These are phyloP conservation scores for Rousettus leschenaultii DNA, from an alignment of 2,113 vertebrate species.

Conservation along the genomic window DNA sequence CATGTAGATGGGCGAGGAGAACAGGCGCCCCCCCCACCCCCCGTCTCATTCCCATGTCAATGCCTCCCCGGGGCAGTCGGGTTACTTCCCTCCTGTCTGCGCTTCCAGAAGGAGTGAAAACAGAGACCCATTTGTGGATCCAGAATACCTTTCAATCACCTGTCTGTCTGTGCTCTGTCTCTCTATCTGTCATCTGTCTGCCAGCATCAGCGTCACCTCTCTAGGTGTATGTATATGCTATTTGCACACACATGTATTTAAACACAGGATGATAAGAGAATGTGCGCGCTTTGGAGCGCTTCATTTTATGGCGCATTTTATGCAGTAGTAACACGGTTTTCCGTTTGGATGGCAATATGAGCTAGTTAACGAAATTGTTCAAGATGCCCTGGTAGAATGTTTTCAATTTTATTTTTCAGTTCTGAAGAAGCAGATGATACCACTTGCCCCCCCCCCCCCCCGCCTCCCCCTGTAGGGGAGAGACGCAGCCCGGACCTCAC, in stretches of 20 bases:
- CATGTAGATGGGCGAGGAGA: conserved; percentile 1
- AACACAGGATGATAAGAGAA: not conserved
- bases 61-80: not conserved
- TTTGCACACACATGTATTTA: not conserved
- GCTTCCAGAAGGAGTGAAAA: not conserved
- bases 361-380: not conserved
- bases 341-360: not conserved
- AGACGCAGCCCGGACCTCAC: too few relatives aligned
- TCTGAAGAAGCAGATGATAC: not conserved
- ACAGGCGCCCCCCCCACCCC: too few relatives aligned
- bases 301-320: not conserved
- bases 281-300: not conserved
- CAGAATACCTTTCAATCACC: not conserved
- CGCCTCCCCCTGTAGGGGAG: too few relatives aligned
- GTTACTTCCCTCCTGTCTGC: not conserved
- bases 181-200: too few relatives aligned
- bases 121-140: not conserved
- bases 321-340: not conserved
- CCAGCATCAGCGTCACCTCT: too few relatives aligned
- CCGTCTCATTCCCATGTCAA: not conserved
- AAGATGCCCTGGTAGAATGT: not conserved
- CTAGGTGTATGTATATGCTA: not conserved
- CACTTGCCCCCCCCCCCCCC: not conserved
- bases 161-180: not conserved
- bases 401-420: not conserved